Evolutionary conservation across 2,888 invertebrate species (phyloP), one percentile per base, ranked within the genome.

Genomic region (Lasioglossum marginatum): DNA sequence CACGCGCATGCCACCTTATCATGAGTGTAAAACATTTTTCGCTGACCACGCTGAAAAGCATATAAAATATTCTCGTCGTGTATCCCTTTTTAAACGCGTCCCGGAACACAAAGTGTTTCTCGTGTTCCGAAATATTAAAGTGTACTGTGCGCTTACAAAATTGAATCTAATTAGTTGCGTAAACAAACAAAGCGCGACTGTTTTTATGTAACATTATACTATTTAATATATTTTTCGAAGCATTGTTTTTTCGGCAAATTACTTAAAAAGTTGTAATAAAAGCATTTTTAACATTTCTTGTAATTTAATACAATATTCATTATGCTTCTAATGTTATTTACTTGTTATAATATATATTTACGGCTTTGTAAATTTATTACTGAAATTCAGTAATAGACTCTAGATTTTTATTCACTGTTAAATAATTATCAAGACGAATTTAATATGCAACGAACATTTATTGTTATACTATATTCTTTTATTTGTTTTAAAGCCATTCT

Each of bases 1-100:
- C 27, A 27, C 23, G 27, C 27, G 68, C 27, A 43, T 40, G 52
- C 23, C 19, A 73, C 48, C 78, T 68, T 40, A 16, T 45, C 14
- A 48, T 4, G 37, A 16, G 16, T 12, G 63, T 40, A 16, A 40
- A 63, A 40, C 31, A 40, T 70, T 43, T 72, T 40, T 68, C 40
- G 19, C 27, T 40, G 23, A 19, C 23, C 27, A 45, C 23, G 43
- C 12, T 72, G 27, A 8, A 23, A 78, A 78, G 71, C 2, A 27
- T 31, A 45, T 48, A 23, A 63, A 43, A 14, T 66, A 63, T 76
- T 76, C 76, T 66, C 23, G 6, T 16, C 57, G 43, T 66, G 34
- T 45, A 43, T 31, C 14, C 43, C 31, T 63, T 31, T 63, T 63
- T 63, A 63, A 63, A 63, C 31, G 43, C 19, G 63, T 34, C 31